A percentile compares a stretch with the other conserved stretches of the same genome.
phyloP scores from a whole-genome alignment of 1,140 invertebrate genomes.

The Magallana angulata region DNA sequence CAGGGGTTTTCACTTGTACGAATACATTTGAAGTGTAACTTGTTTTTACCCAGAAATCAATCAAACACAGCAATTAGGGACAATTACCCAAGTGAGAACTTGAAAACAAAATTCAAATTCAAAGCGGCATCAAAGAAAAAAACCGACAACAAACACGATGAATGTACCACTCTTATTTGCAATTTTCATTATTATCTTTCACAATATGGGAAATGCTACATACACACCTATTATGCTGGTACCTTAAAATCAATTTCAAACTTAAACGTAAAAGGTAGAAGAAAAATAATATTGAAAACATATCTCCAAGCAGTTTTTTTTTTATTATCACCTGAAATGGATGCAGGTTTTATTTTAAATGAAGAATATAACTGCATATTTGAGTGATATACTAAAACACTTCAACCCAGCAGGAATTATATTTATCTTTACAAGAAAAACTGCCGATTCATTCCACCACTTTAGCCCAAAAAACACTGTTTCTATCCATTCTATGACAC shows the following conservation, averaged over 20 bases:
- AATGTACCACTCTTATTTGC: neutral
- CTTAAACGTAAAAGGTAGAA: neutral
- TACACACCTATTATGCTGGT: neutral
- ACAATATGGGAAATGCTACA: neutral
- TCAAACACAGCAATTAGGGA: neutral
- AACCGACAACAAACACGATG: neutral
- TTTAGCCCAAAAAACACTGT: no score
- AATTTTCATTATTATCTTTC: slow-evolving; percentile 18
- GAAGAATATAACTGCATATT: no score
- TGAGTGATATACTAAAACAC: no score
- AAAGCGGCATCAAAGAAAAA: neutral
- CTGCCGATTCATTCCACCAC: neutral
- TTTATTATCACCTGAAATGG: no score
- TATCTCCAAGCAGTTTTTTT: neutral
- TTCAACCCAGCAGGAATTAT: no score
- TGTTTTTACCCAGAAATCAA: neutral
- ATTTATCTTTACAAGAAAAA: neutral
- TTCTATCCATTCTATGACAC: no score
- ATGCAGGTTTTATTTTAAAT: no score
- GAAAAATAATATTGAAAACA: neutral
- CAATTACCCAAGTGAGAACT: slow-evolving; percentile 2
- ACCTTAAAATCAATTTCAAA: slow-evolving; percentile 16
- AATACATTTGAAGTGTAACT: neutral
- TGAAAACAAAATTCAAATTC: neutral
- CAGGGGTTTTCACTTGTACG: neutral